Conservation (phyloP, 1,140 invertebrate genomes). For the Drosophila melanogaster region Release_6_plus_ISO1_MT NT_033777.3:12779001-12779500, state of each 20-base stretch:
- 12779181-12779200: constrained; percentile 17
- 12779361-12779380: constrained; percentile 60
- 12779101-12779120: no score
- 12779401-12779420: not conserved
- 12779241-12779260: constrained; percentile 36
- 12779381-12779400: constrained; percentile 46
- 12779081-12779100: no score
- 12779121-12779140: no score
- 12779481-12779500: constrained; percentile 63
- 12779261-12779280: constrained; percentile 51
- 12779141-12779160: not conserved
- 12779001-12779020: not conserved
- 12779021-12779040: not conserved
- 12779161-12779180: not conserved
- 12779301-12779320: constrained; percentile 6
- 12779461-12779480: constrained; percentile 72
- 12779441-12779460: constrained; percentile 75
- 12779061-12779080: no score
- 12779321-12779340: constrained; percentile 1
- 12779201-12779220: constrained; percentile 21
- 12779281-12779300: constrained; percentile 49
- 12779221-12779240: constrained; percentile 33
- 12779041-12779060: not conserved
- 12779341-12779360: constrained; percentile 37
- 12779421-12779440: constrained; percentile 52